Percentiles rank a stretch among this genome's conserved stretches.
Conservation (phyloP, 2,797 vertebrate species). For the Ptychadena robeensis region DNA sequence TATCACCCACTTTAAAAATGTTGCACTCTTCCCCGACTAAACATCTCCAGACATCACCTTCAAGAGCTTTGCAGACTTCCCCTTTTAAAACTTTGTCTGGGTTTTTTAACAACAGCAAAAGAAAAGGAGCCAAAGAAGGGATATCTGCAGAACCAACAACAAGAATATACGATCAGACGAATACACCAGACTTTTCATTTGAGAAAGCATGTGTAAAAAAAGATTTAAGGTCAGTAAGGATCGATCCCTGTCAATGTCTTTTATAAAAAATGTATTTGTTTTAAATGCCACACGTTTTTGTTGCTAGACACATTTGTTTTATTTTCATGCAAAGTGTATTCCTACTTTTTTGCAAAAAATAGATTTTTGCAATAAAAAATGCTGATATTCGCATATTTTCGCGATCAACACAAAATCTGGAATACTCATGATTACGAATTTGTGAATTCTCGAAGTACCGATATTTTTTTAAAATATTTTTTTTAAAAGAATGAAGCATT, state of each 20-base stretch:
- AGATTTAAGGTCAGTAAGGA: conserved; percentile 84
- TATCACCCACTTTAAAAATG: conserved; percentile 70
- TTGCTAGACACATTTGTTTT: too few species aligned
- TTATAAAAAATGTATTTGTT: too few species aligned
- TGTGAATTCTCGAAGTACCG: too few species aligned
- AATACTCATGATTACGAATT: too few species aligned
- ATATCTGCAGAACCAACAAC: conserved; percentile 91
- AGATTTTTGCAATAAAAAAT: too few species aligned
- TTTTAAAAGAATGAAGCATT: too few species aligned
- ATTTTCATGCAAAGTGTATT: too few species aligned
- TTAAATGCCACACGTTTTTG: too few species aligned
- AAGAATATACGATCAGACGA: conserved; percentile 79
- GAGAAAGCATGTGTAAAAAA: conserved; percentile 88
- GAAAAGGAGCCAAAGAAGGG: conserved; percentile 90
- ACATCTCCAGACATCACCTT: conserved; percentile 38
- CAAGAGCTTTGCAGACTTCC: conserved; percentile 67
- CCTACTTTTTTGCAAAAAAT: too few species aligned
- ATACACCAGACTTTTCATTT: conserved; percentile 84
- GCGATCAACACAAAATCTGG: too few species aligned
- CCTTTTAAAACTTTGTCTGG: conserved; percentile 74
- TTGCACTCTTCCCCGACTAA: conserved; percentile 38
- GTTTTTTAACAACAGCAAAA: conserved; percentile 75
- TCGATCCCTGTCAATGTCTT: neutral
- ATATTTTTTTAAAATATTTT: too few species aligned
- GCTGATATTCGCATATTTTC: too few species aligned